Percentiles rank a stretch among this genome's conserved stretches.
These are phyloP conservation scores for Oostethus manadensis DNA, from an alignment of 2,113 vertebrate species.

Conservation along the genomic window DNA sequence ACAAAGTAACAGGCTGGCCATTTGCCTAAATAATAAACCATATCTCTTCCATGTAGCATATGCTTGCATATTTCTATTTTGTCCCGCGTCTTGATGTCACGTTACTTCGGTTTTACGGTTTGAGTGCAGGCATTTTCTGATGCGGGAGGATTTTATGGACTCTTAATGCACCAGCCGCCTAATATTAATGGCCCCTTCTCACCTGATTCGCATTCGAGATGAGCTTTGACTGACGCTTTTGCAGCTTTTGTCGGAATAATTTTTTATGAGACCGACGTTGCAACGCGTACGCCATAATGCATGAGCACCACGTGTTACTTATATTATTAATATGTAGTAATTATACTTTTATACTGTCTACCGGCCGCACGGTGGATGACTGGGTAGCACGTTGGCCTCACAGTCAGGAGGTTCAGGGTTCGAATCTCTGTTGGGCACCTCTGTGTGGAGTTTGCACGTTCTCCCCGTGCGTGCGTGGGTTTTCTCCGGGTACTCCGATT, in stretches of 20 bases:
- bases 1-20: constrained; percentile 42
- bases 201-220: constrained; percentile 7
- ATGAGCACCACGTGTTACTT: neutral
- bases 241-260: constrained; percentile 28
- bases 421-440: too few relatives aligned
- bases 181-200: constrained; percentile 33
- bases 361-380: too few relatives aligned
- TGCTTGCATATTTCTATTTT: constrained; percentile 30
- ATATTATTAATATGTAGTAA: constrained; percentile 4
- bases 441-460: too few relatives aligned
- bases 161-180: constrained; percentile 42
- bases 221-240: constrained; percentile 9
- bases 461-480: too few relatives aligned
- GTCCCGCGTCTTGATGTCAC: constrained; percentile 31
- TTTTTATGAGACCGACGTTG: constrained; percentile 41
- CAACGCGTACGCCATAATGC: constrained; percentile 26
- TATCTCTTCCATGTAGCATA: constrained; percentile 27
- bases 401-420: too few relatives aligned
- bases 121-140: constrained; percentile 41
- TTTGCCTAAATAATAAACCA: constrained; percentile 27
- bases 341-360: neutral
- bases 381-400: too few relatives aligned
- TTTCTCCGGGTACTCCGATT: too few relatives aligned
- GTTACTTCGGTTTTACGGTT: constrained; percentile 35
- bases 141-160: constrained; percentile 45